A percentile compares a stretch with the other conserved stretches of the same genome.
phyloP scores from a whole-genome alignment of 1,140 invertebrate species.

The Drosophila mauritiana region DNA sequence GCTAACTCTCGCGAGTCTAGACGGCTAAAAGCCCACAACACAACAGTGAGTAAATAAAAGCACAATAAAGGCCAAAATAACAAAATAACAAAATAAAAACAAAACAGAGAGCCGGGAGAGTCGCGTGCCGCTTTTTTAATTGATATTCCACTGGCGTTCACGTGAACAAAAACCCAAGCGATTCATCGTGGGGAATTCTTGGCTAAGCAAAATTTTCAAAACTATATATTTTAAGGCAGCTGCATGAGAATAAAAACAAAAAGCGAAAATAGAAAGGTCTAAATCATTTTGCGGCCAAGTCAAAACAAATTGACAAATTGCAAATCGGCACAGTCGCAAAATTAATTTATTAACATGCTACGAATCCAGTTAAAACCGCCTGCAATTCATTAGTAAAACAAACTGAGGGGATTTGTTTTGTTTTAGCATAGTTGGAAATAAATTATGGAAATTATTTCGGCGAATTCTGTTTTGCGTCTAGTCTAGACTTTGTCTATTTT shows the following conservation, averaged over 20 bases:
- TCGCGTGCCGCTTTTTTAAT: slow-evolving; percentile 66
- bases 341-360: slow-evolving; percentile 34
- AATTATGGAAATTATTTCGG: slow-evolving; percentile 64
- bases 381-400: slow-evolving; percentile 78
- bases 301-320: slow-evolving; percentile 44
- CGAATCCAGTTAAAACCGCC: slow-evolving; percentile 71
- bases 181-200: slow-evolving; percentile 51
- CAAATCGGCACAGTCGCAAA: slow-evolving; percentile 35
- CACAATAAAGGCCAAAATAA: slow-evolving; percentile 13
- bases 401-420: slow-evolving; percentile 58
- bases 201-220: slow-evolving; percentile 32
- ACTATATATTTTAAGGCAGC: slow-evolving; percentile 21
- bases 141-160: slow-evolving; percentile 36
- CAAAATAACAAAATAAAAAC: slow-evolving; percentile 14
- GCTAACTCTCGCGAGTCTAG: slow-evolving; percentile 32
- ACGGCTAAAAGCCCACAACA: slow-evolving; percentile 23
- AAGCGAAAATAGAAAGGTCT: slow-evolving; percentile 9
- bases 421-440: slow-evolving; percentile 54
- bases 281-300: slow-evolving; percentile 34
- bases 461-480: slow-evolving; percentile 51
- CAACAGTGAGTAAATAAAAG: slow-evolving; percentile 30
- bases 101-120: slow-evolving; percentile 47
- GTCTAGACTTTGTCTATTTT: slow-evolving; percentile 43
- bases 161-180: slow-evolving; percentile 41
- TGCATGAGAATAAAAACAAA: slow-evolving; percentile 3